A percentile compares a stretch with the other conserved stretches of the same genome.
phyloP scores from a whole-genome alignment of 1,140 invertebrate species.

The Myzus persicae region DNA sequence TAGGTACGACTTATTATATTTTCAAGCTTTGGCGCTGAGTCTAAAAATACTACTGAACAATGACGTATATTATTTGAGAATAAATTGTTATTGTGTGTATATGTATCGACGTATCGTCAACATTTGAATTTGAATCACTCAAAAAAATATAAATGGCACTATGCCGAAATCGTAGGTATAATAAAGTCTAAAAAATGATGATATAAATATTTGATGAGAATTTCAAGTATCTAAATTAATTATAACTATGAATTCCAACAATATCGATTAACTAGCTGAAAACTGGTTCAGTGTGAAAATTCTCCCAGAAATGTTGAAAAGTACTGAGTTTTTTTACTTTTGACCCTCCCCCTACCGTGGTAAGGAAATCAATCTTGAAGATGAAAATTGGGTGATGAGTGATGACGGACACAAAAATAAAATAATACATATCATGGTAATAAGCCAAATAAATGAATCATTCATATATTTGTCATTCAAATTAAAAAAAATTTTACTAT shows the following conservation, averaged over 20 bases:
- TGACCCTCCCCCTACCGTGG: too few relatives aligned
- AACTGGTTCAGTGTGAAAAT: not conserved
- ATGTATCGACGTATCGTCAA: not conserved
- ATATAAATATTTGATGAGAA: not conserved
- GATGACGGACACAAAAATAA: too few relatives aligned
- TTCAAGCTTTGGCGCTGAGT: too few relatives aligned
- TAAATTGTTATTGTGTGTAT: not conserved
- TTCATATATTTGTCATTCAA: too few relatives aligned
- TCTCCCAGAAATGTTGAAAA: not conserved
- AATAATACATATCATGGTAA: too few relatives aligned
- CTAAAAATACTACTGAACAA: not conserved
- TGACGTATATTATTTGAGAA: not conserved
- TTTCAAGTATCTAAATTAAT: not conserved
- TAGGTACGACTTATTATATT: too few relatives aligned
- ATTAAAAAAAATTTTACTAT: too few relatives aligned
- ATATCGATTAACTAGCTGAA: not conserved
- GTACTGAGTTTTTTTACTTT: not conserved
- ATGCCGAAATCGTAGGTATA: not conserved
- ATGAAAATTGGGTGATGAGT: too few relatives aligned
- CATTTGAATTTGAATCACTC: not conserved
- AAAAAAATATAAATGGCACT: not conserved
- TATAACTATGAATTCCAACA: not conserved
- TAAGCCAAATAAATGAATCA: too few relatives aligned
- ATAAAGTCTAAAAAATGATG: not conserved
- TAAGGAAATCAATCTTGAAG: too few relatives aligned